Percentiles rank a stretch among this genome's conserved stretches.
Conservation (phyloP, 2,113 vertebrate species). For the Pachypanchax playfairii region DNA sequence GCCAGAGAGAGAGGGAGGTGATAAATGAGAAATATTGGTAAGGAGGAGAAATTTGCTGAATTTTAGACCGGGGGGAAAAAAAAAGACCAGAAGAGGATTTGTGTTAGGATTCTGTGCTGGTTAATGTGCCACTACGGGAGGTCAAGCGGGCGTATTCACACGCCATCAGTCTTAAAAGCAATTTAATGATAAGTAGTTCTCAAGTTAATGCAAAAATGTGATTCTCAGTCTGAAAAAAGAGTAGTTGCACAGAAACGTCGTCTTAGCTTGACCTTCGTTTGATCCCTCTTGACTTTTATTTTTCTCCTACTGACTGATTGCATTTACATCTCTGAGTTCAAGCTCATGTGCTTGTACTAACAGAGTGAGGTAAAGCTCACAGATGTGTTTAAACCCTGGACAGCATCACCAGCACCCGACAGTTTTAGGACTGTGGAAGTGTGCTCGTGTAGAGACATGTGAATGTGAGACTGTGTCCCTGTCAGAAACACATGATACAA, state of each 20-base stretch:
- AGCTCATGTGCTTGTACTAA: slow-evolving; percentile 25
- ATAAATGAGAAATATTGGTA: slow-evolving; percentile 37
- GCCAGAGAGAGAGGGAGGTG: slow-evolving; percentile 10
- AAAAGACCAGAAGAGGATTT: slow-evolving; percentile 26
- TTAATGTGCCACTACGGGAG: slow-evolving; percentile 31
- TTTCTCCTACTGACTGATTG: slow-evolving; percentile 10
- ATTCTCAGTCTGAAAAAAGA: neutral
- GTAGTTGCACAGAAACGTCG: neutral
- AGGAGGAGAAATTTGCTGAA: slow-evolving; percentile 19
- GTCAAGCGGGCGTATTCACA: neutral
- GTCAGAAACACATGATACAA: too few relatives aligned
- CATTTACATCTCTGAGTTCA: slow-evolving; percentile 20
- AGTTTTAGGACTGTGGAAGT: too few relatives aligned
- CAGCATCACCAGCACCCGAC: slow-evolving; percentile 18
- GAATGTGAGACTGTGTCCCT: too few relatives aligned
- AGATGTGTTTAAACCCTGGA: slow-evolving; percentile 34
- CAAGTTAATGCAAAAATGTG: slow-evolving; percentile 1
- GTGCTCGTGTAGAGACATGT: too few relatives aligned
- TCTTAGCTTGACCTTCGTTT: slow-evolving; percentile 12
- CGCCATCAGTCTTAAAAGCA: neutral
- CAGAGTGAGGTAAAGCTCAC: slow-evolving; percentile 32
- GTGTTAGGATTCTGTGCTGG: slow-evolving; percentile 12
- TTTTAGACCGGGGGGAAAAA: slow-evolving; percentile 20
- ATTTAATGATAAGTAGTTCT: neutral
- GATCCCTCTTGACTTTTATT: slow-evolving; percentile 15